Base-by-base conservation (phyloP, 2,888 invertebrate species). In the Drosophila sordidula region DNA sequence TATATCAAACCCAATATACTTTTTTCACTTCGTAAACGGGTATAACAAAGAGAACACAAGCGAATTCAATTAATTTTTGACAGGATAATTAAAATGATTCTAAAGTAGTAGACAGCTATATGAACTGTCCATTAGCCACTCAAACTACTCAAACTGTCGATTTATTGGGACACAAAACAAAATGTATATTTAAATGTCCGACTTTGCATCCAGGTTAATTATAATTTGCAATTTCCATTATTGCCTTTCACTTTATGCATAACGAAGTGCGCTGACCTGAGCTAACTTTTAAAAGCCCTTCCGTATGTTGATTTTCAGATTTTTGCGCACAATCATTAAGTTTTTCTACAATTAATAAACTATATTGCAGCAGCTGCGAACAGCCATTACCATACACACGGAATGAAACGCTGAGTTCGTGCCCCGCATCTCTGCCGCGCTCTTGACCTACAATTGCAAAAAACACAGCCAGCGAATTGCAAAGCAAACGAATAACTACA, bases 301-400 rank as follows among this genome's bases (percentile, higher is more conserved):
- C 46, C 52, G 18, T 29, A 38, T 38, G 3, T 8, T 22, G 22
- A 22, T 49, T 44, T 16, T 3, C 6, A 18, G 42, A 38, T 51
- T 26, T 42, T 18, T 18, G 22, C 51, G 25, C 9, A 1, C 36
- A 6, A 34, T 61, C 58, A 50, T 61, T 14, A 8, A 18, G 18
- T 18, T 39, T 38, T 56, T n/a, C 5, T 36, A 18, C 41, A 68
- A 45, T 59, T 61, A 36, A 71, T 39, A 34, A 56, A 50, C 26
- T 72, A 54, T 29, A 42, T 9, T 50, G 14, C 49, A 8, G 25
- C 52, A 46, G 42, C 55, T 73, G 34, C 34, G 46, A 14, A 41
- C 16, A 12, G 45, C 41, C 42, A 38, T 26, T 32, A 11, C 12
- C 6, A 26, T 32, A n/a, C 8, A 32, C 25, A 22, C 14, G 11